These are phyloP conservation scores for Zosterops hypoxanthus DNA, from an alignment of 2,113 vertebrate genomes.

Conservation along the genomic window DNA sequence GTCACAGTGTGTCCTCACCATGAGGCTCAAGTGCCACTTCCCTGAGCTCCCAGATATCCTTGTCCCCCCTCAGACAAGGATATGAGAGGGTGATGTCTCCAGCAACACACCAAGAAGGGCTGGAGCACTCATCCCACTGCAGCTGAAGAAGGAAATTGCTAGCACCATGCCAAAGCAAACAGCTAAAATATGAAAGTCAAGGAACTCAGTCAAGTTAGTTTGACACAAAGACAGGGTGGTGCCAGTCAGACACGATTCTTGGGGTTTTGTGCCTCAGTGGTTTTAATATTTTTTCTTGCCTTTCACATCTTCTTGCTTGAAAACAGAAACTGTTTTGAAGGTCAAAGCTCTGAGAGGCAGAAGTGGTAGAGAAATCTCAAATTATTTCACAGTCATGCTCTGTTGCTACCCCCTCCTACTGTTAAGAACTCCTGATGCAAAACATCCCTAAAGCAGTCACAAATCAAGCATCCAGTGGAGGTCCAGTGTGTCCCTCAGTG, in stretches of 20 bases:
- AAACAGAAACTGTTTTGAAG: not conserved
- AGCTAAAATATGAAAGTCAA: constrained; percentile 22
- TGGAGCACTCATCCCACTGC: not conserved
- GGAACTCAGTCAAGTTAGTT: not conserved
- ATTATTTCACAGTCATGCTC: not conserved
- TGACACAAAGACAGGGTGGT: not conserved
- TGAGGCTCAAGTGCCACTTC: not conserved
- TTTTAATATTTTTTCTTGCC: not conserved
- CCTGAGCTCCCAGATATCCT: not conserved
- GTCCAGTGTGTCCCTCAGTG: not conserved
- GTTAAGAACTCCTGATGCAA: not conserved
- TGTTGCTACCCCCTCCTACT: not conserved
- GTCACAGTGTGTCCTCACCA: not conserved
- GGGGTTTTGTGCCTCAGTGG: not conserved
- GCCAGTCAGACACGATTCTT: not conserved
- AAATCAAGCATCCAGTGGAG: not conserved
- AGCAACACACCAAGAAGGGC: not conserved
- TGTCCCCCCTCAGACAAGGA: not conserved
- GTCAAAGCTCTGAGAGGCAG: not conserved
- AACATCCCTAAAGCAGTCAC: not conserved
- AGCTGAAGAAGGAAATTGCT: not conserved
- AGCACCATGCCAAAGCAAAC: not conserved
- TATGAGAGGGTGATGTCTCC: not conserved
- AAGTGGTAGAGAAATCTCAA: not conserved
- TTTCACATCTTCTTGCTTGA: not conserved